Conservation (phyloP, 2,113 vertebrate genomes). For the Sinocyclocheilus anshuiensis region DNA sequence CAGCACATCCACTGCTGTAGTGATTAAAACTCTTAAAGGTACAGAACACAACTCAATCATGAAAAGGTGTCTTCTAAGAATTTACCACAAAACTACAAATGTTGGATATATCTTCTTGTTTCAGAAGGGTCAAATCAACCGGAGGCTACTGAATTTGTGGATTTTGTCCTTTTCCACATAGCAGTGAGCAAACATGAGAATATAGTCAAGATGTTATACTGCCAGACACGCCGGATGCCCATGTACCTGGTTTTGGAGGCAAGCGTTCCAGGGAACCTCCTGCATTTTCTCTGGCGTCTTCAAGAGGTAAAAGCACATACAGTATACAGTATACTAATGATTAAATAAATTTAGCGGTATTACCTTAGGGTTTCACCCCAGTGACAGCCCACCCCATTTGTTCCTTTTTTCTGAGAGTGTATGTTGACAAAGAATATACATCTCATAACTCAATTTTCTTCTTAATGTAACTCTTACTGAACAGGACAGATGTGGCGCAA, state of each 20-base stretch:
- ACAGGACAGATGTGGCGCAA: slow-evolving; percentile 46
- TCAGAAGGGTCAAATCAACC: slow-evolving; percentile 58
- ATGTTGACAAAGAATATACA: not conserved
- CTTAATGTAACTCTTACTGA: not conserved
- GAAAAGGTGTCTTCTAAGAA: not conserved
- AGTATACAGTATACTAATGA: not conserved
- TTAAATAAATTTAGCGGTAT: too few species aligned
- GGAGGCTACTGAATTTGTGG: slow-evolving; percentile 66
- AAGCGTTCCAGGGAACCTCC: slow-evolving; percentile 69
- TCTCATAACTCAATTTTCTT: not conserved
- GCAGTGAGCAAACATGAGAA: slow-evolving; percentile 71
- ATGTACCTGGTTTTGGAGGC: slow-evolving; percentile 70
- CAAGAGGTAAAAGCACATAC: slow-evolving; percentile 61
- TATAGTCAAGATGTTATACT: slow-evolving; percentile 71
- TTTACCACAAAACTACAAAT: not conserved
- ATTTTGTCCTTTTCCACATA: slow-evolving; percentile 67
- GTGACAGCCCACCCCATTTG: too few species aligned
- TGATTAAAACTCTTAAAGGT: slow-evolving; percentile 70
- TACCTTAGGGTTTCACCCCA: too few species aligned
- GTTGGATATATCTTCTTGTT: not conserved
- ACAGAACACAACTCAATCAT: not conserved
- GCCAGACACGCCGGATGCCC: slow-evolving; percentile 65
- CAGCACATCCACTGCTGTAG: slow-evolving; percentile 54
- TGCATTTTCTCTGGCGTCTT: slow-evolving; percentile 71
- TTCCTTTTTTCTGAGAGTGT: not conserved